phyloP scores from a whole-genome alignment of 2,113 vertebrate genomes.

The Psephotus haematonotus region DNA sequence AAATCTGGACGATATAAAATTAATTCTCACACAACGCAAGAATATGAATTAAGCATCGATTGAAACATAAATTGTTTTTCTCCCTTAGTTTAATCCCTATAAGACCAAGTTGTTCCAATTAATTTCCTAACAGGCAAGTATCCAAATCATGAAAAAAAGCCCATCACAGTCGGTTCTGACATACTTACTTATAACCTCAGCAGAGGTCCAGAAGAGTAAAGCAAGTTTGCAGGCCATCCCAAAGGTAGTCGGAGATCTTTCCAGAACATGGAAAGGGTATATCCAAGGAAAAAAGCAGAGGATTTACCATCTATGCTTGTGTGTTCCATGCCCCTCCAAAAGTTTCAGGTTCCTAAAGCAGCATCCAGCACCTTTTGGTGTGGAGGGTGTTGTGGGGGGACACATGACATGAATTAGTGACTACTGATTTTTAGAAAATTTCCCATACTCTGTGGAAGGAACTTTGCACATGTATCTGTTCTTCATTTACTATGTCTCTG shows the following conservation, averaged over 20 bases:
- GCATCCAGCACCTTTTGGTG: neutral
- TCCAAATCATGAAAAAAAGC: neutral
- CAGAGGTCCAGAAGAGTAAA: neutral
- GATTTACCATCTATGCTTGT: neutral
- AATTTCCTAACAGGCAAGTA: neutral
- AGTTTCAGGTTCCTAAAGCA: neutral
- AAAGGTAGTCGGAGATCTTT: neutral
- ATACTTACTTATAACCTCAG: neutral
- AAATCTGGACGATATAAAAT: neutral
- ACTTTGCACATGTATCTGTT: neutral
- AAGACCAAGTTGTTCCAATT: neutral
- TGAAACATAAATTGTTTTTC: neutral
- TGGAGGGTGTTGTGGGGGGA: rapidly evolving
- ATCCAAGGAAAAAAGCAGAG: neutral
- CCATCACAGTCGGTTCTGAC: neutral
- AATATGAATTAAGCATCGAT: neutral
- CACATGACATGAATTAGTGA: neutral
- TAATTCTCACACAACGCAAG: neutral
- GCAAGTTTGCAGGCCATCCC: neutral
- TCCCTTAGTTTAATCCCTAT: neutral
- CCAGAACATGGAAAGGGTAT: neutral
- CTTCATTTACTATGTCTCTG: neutral
- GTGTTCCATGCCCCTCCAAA: neutral
- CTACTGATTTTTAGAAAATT: neutral
- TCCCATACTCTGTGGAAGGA: neutral